Percentiles rank a stretch among this genome's conserved stretches.
phyloP scores from a whole-genome alignment of 1,140 invertebrate species.

The Macrocentrus cingulum region DNA sequence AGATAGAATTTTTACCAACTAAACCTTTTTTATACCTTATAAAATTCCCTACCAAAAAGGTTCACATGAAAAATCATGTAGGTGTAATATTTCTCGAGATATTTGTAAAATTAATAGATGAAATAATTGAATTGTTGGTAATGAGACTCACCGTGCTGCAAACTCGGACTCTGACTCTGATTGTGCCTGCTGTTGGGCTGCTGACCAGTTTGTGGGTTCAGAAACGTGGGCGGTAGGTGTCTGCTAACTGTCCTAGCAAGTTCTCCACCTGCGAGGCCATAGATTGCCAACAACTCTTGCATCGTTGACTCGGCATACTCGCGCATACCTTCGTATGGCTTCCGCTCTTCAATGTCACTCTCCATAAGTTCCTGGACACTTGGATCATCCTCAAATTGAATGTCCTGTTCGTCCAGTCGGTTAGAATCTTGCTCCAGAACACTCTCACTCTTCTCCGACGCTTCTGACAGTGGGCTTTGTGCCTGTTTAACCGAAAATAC shows the following conservation, averaged over 20 bases:
- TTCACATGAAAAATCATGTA: too few relatives aligned
- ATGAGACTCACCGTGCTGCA: slow-evolving; percentile 22
- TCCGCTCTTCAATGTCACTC: slow-evolving; percentile 40
- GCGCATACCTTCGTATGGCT: slow-evolving; percentile 57
- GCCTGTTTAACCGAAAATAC: slow-evolving; percentile 40
- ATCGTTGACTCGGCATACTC: slow-evolving; percentile 67
- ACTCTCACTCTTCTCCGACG: slow-evolving; percentile 53
- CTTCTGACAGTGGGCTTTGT: slow-evolving; percentile 53
- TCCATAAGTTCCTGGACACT: slow-evolving; percentile 13
- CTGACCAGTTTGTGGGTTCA: slow-evolving; percentile 48
- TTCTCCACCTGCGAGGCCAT: slow-evolving; percentile 60
- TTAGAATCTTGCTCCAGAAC: slow-evolving; percentile 42
- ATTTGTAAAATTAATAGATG: too few relatives aligned
- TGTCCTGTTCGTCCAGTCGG: slow-evolving; percentile 37
- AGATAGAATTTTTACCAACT: too few relatives aligned
- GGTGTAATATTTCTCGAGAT: too few relatives aligned
- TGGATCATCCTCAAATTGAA: slow-evolving; percentile 26
- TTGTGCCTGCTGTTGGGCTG: slow-evolving; percentile 29
- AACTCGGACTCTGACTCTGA: slow-evolving; percentile 8
- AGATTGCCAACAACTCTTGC: slow-evolving; percentile 67
- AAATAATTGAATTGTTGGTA: too few relatives aligned
- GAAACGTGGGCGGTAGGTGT: slow-evolving; percentile 53
- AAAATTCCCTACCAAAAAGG: too few relatives aligned
- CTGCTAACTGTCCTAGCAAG: slow-evolving; percentile 55
- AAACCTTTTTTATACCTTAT: too few relatives aligned